Base-by-base conservation (phyloP, 2,797 vertebrate species). In the Podargus strigoides region DNA sequence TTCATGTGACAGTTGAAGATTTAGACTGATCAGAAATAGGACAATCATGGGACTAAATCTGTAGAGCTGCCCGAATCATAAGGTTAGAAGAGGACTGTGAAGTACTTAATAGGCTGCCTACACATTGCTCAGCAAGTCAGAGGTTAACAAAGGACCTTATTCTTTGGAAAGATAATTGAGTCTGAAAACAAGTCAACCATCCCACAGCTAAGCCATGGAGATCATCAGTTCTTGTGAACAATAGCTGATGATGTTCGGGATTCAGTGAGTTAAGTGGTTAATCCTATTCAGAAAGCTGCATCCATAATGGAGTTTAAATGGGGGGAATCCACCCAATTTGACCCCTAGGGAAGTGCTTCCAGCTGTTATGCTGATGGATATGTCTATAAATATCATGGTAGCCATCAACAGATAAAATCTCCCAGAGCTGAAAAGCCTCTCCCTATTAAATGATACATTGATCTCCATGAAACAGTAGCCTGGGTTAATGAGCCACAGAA, bases 81-180 rank as follows among this genome's bases (percentile, higher is more conserved):
- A 69, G 66, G 94, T 91, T 94, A 93, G 81, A 88, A 86, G 55
- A 93, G 63, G 56, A 58, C 73, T 52, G 32, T 37, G 79, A 59
- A 73, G 79, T 69, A 46, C 41, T 91, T 91, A 62, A 44, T 30
- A n/a, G 89, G 50, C 95, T 95, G 79, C 82, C 79, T 87, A 86
- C 85, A 82, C 82, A 79, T 52, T 76, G 82, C 66, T 93, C 76
- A 85, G 95, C 79, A 59, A 92, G 60, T 93, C 78, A 95, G 90
- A 95, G 94, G 92, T 97, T 97, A 93, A 97, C 87, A 96, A 96
- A 97, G 85, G 76, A 55, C 85, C 47, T 85, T 75, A 72, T 94
- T 94, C 41, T 93, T 81, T 92, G 76, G 49, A 86, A 92, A 96
- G 89, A 92, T 93, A 94, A 94, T 93, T 89, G 91, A 86, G 55